Evolutionary conservation across 2,113 vertebrate species (phyloP), one percentile per base, ranked within the genome.

Genomic region (Larimichthys polyactis): DNA sequence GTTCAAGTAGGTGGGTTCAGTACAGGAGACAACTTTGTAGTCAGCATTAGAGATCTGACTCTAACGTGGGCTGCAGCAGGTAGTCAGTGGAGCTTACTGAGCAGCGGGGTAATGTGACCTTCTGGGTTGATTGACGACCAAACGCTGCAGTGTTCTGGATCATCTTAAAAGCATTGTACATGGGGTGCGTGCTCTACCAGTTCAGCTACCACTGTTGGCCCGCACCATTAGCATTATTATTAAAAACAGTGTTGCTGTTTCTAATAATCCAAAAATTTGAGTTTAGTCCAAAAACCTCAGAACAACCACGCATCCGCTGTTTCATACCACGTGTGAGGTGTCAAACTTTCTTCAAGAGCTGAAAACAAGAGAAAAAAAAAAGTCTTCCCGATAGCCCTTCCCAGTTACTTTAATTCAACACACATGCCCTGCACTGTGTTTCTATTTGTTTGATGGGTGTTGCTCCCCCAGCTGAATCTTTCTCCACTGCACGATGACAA

Each of bases 401-500:
- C 32, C 11, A 19, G 4, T 36, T n/a, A n/a, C n/a, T n/a, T 55
- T 79, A 62, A 82, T 48, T 57, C 24, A 43, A 29, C 66, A 40
- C 48, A 63, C 9, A 22, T 55, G 67, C n/a, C 9, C 4, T 46
- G 2, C 14, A 15, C 4, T 16, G 12, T 3, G 44, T 40, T 60
- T 12, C 15, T n/a, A 20, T 76, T 40, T 32, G 36, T 58, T 10
- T 52, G 60, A 79, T 17, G 60, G 51, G 57, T 12, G 20, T 71
- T 22, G 7, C 60, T 29, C 27, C 14, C 10, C 36, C 32, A 48
- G 71, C 49, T 57, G 62, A 66, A 14, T 10, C 7, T 40, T 76
- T 60, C 17, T 43, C 72, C 58, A 73, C 66, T 51, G 6, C 36
- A 82, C 12, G 3, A 78, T 80, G 85, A 91, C 78, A 78, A 82